Evolutionary conservation across 2,888 invertebrate genomes (phyloP).

Genomic region (Timema cristinae): DNA sequence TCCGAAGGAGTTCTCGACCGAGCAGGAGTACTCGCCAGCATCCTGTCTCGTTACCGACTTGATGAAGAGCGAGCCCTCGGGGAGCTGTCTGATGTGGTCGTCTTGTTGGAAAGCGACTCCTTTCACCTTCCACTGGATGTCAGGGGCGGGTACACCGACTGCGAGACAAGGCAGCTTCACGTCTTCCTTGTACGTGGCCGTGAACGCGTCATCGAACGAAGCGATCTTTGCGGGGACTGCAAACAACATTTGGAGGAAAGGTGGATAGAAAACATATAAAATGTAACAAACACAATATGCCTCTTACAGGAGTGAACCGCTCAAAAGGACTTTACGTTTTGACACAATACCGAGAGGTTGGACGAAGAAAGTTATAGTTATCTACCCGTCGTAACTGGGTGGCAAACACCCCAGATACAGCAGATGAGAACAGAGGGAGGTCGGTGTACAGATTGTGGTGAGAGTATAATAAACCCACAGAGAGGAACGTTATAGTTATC

Average conservation of each 20-base stretch:
- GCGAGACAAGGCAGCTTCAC: conserved; percentile 87
- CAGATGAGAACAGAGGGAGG: no score
- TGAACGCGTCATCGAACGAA: conserved; percentile 90
- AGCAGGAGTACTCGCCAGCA: conserved; percentile 91
- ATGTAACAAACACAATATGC: no score
- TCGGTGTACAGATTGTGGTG: no score
- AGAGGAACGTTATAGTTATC: no score
- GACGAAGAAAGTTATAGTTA: no score
- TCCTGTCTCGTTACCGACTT: conserved; percentile 84
- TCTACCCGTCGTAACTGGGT: no score
- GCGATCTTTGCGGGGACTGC: conserved; percentile 90
- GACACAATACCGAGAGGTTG: no score
- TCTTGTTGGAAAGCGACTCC: conserved; percentile 73
- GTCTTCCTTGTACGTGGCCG: conserved; percentile 87
- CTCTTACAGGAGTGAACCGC: no score
- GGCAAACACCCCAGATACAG: no score
- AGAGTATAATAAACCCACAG: no score
- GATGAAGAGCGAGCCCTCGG: conserved; percentile 88
- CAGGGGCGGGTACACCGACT: conserved; percentile 87
- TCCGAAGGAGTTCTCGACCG: conserved; percentile 88
- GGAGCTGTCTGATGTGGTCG: conserved; percentile 77
- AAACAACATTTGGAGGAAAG: conserved; percentile 34
- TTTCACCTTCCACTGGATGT: conserved; percentile 85
- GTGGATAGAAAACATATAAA: no score
- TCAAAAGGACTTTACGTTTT: no score